Conservation (phyloP, 2,888 invertebrate genomes). For the Helleia helle region DNA sequence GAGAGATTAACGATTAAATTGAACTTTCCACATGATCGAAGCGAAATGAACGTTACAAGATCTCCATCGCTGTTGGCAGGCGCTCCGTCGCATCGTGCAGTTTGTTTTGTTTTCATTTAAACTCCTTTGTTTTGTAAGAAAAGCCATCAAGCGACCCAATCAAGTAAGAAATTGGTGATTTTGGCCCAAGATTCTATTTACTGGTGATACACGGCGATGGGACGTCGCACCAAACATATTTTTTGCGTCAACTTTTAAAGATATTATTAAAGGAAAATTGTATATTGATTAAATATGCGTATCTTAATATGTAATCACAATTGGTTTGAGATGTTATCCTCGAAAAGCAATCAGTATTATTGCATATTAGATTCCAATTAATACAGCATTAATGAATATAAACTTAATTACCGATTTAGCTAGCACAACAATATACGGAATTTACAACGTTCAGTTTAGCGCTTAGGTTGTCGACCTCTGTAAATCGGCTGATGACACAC, state of each 20-base stretch:
- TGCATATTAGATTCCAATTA: too few relatives aligned
- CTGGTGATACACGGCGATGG: background rate
- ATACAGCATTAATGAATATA: too few relatives aligned
- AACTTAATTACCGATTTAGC: too few relatives aligned
- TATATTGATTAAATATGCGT: too few relatives aligned
- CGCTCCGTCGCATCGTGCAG: conserved; percentile 7
- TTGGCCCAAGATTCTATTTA: conserved; percentile 27
- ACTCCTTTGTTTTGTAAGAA: conserved; percentile 45
- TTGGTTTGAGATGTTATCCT: too few relatives aligned
- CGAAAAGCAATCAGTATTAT: too few relatives aligned
- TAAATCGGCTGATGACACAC: too few relatives aligned
- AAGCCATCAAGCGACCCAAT: conserved; percentile 64
- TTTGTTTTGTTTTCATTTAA: conserved; percentile 28
- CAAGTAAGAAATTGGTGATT: conserved; percentile 70
- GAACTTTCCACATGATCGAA: conserved; percentile 21
- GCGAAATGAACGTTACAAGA: conserved; percentile 17
- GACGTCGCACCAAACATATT: background rate
- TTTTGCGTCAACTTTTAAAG: background rate
- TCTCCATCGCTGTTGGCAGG: conserved; percentile 12
- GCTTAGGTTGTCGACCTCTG: too few relatives aligned
- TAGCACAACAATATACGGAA: too few relatives aligned
- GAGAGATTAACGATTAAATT: conserved; percentile 18
- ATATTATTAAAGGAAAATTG: too few relatives aligned
- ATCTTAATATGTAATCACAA: too few relatives aligned
- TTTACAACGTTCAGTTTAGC: too few relatives aligned